These are phyloP conservation scores for Uria aalge DNA, from an alignment of 2,113 vertebrate genomes.

Conservation along the genomic window DNA sequence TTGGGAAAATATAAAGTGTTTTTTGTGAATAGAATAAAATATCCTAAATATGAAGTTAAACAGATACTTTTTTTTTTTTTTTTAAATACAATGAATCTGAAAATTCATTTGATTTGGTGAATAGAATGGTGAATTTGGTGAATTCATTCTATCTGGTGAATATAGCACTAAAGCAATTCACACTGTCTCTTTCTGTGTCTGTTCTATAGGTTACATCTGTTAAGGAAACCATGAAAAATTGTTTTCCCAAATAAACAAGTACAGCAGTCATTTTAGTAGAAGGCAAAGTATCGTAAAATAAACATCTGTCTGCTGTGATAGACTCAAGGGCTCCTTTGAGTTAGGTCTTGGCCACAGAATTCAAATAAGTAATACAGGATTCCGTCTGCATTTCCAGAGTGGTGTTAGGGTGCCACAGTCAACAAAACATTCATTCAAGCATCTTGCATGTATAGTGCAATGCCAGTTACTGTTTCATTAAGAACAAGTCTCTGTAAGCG, in stretches of 20 bases:
- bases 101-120: neutral
- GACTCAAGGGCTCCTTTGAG: neutral
- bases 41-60: neutral
- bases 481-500: neutral
- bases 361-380: neutral
- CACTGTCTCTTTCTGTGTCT: neutral
- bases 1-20: neutral
- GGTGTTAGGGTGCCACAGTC: neutral
- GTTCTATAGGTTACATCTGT: neutral
- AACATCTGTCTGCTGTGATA: fast-evolving
- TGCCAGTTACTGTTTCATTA: neutral
- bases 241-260: neutral
- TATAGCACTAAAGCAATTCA: neutral
- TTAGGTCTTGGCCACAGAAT: neutral
- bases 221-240: neutral
- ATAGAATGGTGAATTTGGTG: too few species aligned
- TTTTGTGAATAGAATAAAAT: neutral
- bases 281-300: neutral
- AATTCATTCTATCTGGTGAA: neutral
- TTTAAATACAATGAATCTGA: neutral
- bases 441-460: neutral
- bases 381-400: neutral
- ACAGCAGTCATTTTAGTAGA: neutral
- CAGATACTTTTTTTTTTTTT: fast-evolving
- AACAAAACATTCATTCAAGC: neutral